A percentile compares a stretch with the other conserved stretches of the same genome.
These are phyloP conservation scores for Dasysyrphus albostriatus DNA, from an alignment of 2,888 invertebrate species.

Conservation along the genomic window DNA sequence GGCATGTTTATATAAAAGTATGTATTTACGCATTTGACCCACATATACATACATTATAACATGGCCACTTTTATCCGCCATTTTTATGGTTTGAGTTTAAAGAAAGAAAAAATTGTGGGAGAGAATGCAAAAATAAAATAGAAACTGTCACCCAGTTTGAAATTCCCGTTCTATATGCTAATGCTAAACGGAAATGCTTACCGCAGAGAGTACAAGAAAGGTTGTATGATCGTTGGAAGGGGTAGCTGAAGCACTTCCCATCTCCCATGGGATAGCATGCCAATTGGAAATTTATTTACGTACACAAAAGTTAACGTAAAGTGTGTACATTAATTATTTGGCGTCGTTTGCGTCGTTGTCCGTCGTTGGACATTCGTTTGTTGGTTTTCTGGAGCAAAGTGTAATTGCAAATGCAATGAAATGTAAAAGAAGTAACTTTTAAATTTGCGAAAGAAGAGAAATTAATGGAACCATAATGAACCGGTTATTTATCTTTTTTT, in stretches of 20 bases:
- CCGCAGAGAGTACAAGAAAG: neutral
- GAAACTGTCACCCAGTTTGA: conserved; percentile 23
- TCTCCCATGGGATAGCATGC: conserved; percentile 39
- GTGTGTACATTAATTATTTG: conserved; percentile 52
- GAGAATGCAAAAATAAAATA: conserved; percentile 25
- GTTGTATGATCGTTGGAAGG: neutral
- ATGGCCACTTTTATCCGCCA: neutral
- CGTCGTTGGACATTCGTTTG: too few relatives aligned
- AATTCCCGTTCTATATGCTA: conserved; percentile 31
- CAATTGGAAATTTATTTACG: conserved; percentile 42
- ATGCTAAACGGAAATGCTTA: conserved; percentile 29
- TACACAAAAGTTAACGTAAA: conserved; percentile 15
- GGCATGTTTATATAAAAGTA: neutral
- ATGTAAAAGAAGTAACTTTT: conserved; percentile 1
- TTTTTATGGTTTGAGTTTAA: neutral
- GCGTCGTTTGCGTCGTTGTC: neutral
- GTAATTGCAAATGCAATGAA: conserved; percentile 16
- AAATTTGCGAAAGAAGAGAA: neutral
- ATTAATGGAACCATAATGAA: neutral
- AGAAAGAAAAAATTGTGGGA: conserved; percentile 11
- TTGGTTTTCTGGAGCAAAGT: conserved; percentile 28
- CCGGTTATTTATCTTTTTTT: neutral
- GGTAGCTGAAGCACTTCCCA: conserved; percentile 24
- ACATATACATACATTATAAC: conserved; percentile 1
- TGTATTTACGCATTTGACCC: conserved; percentile 42